These are phyloP conservation scores for Pandemis cinnamomeana DNA, from an alignment of 2,888 invertebrate genomes.

Conservation along the genomic window DNA sequence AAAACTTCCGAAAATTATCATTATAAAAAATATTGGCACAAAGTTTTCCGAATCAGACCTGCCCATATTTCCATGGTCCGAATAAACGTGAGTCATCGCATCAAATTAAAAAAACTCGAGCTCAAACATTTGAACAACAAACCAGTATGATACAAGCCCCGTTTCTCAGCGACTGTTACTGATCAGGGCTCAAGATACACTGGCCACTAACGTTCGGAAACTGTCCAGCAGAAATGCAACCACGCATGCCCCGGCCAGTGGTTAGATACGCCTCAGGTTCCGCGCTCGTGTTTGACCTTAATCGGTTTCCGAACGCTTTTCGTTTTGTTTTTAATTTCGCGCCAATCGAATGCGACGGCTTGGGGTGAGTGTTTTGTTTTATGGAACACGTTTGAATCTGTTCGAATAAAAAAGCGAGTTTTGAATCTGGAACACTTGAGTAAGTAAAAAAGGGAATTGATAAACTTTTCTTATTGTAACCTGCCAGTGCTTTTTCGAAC, in stretches of 20 bases:
- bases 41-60: too few species aligned
- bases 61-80: too few species aligned
- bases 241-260: constrained; percentile 29
- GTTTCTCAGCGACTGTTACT: background rate
- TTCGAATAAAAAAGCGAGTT: background rate
- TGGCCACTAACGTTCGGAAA: constrained; percentile 18
- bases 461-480: background rate
- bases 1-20: too few species aligned
- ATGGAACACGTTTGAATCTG: background rate
- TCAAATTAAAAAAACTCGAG: background rate
- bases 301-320: constrained; percentile 13
- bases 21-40: too few species aligned
- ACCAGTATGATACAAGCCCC: background rate
- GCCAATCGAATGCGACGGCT: constrained; percentile 14
- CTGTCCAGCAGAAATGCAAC: constrained; percentile 14
- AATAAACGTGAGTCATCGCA: background rate
- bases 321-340: constrained; percentile 6
- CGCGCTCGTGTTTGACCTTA: constrained; percentile 31
- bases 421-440: background rate
- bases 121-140: background rate
- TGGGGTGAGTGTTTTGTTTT: constrained; percentile 14
- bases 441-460: too few species aligned
- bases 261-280: constrained; percentile 16
- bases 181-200: background rate
- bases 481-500: background rate